These are phyloP conservation scores for Artibeus jamaicensis DNA, from an alignment of 2,797 vertebrate genomes.

Conservation along the genomic window DNA sequence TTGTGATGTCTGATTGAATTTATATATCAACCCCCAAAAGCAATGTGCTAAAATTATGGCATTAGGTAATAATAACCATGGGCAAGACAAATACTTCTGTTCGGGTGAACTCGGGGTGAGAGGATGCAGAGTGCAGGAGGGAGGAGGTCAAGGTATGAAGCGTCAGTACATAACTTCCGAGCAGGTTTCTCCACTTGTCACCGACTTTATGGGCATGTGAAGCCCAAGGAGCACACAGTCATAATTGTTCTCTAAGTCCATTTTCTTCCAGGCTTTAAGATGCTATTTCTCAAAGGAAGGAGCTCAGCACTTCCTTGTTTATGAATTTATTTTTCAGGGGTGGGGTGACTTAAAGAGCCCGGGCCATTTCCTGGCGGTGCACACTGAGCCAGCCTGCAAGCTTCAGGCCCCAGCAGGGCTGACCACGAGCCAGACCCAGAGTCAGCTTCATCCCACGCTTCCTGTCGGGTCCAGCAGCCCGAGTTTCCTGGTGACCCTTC, in stretches of 20 bases:
- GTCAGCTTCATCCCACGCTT: slow-evolving; percentile 58
- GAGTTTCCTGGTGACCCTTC: slow-evolving; percentile 65
- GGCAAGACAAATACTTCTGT: neutral
- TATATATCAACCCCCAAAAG: neutral
- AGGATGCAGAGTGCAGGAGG: too few species aligned
- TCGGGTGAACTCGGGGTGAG: neutral
- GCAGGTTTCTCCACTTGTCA: neutral
- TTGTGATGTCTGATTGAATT: neutral
- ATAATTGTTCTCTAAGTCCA: neutral
- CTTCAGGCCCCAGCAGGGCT: slow-evolving; percentile 35
- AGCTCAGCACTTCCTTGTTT: neutral
- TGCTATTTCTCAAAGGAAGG: slow-evolving; percentile 52
- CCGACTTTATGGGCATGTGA: neutral
- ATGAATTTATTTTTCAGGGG: slow-evolving; percentile 25
- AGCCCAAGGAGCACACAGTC: neutral
- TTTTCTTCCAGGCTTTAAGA: neutral
- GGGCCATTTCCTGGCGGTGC: neutral
- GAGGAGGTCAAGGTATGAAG: neutral
- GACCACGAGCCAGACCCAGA: slow-evolving; percentile 33
- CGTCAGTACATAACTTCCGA: neutral
- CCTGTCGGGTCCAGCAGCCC: slow-evolving; percentile 58
- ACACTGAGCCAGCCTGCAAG: neutral
- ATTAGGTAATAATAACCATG: neutral
- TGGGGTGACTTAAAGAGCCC: slow-evolving; percentile 30
- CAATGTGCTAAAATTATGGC: neutral